These are phyloP conservation scores for Notoglanidium macrostoma DNA, from an alignment of 2,797 vertebrate genomes.

Conservation along the genomic window DNA sequence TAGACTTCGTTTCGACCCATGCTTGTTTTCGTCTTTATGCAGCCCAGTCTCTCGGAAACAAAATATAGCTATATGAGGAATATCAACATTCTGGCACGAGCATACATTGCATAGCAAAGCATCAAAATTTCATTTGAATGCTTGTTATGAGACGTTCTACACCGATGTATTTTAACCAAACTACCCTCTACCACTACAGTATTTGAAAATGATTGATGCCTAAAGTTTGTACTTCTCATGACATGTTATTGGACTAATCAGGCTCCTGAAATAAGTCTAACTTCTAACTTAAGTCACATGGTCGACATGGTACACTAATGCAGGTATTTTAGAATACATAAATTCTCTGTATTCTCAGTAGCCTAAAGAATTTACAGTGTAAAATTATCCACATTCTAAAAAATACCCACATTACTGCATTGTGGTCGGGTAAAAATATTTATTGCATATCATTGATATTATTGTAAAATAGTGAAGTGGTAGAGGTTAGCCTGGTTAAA, in stretches of 20 bases:
- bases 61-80: background rate
- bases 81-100: background rate
- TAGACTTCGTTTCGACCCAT: background rate
- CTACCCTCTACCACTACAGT: background rate
- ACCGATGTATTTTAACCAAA: background rate
- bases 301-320: background rate
- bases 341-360: background rate
- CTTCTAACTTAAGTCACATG: background rate
- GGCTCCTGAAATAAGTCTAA: too few species aligned
- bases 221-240: too few species aligned
- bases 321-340: too few species aligned
- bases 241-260: too few species aligned
- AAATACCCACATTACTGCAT: background rate
- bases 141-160: background rate
- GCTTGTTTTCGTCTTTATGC: background rate
- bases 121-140: background rate
- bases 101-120: background rate
- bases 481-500: background rate
- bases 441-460: background rate
- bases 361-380: background rate
- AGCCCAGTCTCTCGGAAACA: background rate
- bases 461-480: background rate
- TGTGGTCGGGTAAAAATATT: background rate
- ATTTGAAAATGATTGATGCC: too few species aligned
- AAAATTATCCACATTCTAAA: background rate